A percentile compares a stretch with the other conserved stretches of the same genome.
phyloP scores from a whole-genome alignment of 1,140 invertebrate genomes.

The Caenorhabditis latens region DNA sequence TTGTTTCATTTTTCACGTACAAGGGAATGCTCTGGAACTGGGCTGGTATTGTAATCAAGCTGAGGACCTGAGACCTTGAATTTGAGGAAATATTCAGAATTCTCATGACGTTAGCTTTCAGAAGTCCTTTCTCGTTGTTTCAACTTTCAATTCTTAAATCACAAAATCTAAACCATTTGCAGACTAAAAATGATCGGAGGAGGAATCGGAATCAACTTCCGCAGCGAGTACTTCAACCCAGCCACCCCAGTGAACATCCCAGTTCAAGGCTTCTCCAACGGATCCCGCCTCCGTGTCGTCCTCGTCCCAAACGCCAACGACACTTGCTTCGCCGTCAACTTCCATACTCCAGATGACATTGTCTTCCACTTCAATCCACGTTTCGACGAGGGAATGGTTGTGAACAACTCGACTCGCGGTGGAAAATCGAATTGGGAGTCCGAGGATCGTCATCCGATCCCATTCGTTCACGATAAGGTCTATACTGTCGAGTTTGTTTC shows the following conservation, averaged over 20 bases:
- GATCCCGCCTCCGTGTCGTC: constrained; percentile 44
- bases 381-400: constrained; percentile 58
- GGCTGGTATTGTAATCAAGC: no score
- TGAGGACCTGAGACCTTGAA: no score
- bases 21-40: no score
- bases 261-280: constrained; percentile 20
- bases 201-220: constrained; percentile 59
- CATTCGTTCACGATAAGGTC: constrained; percentile 52
- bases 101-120: no score
- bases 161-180: not conserved
- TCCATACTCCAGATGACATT: constrained; percentile 56
- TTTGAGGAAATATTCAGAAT: no score
- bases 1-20: no score
- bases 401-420: constrained; percentile 57
- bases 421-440: constrained; percentile 7
- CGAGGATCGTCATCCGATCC: constrained; percentile 57
- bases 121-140: no score
- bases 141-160: no score
- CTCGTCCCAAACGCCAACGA: not conserved
- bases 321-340: constrained; percentile 51
- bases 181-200: constrained; percentile 58
- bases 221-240: constrained; percentile 63
- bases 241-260: constrained; percentile 43
- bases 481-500: constrained; percentile 63
- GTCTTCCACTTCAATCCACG: constrained; percentile 61